Evolutionary conservation across 1,140 invertebrate genomes (phyloP).

Genomic region (Drosophila repletoides): DNA sequence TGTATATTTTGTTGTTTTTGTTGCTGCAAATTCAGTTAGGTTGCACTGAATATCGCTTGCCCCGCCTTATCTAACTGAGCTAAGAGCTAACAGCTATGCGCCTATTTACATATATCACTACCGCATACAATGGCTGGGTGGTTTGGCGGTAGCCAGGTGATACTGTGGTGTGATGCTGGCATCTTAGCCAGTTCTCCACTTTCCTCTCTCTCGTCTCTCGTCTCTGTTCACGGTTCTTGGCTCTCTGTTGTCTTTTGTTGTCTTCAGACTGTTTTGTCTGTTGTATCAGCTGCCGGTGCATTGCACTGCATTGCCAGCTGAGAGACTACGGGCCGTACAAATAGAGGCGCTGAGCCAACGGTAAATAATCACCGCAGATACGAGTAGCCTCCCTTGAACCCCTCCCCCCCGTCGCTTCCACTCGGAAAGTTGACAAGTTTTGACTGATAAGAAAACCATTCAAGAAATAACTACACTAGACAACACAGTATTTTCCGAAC

Average conservation of each 20-base stretch:
- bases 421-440: too few relatives aligned
- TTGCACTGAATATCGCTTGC: not conserved
- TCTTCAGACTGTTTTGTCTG: not conserved
- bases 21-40: not conserved
- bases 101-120: conserved; percentile 9
- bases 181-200: too few relatives aligned
- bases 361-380: conserved; percentile 17
- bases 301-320: conserved; percentile 24
- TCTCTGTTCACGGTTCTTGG: too few relatives aligned
- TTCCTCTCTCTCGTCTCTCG: too few relatives aligned
- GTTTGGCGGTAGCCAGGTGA: not conserved
- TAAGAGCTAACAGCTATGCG: not conserved
- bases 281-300: conserved; percentile 28
- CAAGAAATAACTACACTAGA: conserved; percentile 3
- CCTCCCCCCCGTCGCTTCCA: not conserved
- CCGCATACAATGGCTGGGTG: too few relatives aligned
- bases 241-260: too few relatives aligned
- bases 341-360: conserved; percentile 14
- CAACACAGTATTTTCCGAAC: too few relatives aligned
- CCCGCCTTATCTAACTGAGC: conserved; percentile 14
- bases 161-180: not conserved
- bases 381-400: not conserved
- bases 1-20: not conserved
- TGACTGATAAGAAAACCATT: conserved; percentile 27
- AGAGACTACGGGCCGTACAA: conserved; percentile 18